Evolutionary conservation across 2,888 invertebrate species (phyloP), one percentile per base, ranked within the genome.

Genomic region (Diogma glabrata): DNA sequence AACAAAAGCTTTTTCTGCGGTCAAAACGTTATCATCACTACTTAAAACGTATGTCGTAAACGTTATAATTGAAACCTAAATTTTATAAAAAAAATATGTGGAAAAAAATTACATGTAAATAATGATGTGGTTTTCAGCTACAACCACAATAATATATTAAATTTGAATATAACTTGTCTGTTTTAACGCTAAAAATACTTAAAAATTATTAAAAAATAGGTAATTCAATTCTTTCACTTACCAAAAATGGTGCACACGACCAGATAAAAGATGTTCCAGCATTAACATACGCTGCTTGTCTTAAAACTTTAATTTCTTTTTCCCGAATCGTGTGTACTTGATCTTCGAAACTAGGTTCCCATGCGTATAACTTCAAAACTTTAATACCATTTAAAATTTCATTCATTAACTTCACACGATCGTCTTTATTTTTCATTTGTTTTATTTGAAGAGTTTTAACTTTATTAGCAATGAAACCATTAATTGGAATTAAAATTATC

Each of bases 191-290:
- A n/a, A n/a, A n/a, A n/a, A n/a, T n/a, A n/a, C n/a, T n/a, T n/a
- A n/a, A n/a, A n/a, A n/a, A n/a, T n/a, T n/a, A n/a, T n/a, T 51
- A 40, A 7, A 8, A 51, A 22, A 20, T 47, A 12, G 36, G n/a
- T 28, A 24, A 24, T 24, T 5, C 6, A 24, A 24, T 24, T 24
- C 9, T 24, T 24, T 24, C 9, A 67, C 83, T 79, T 75, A 93
- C 94, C 82, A 95, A 73, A 72, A 94, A 94, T 7, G 95, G 95
- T 1, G 94, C 91, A 65, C 90, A 91, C 3, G 88, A 89, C 92
- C 94, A 96, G 59, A 92, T 82, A 67, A 95, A 92, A 49, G 91
- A 88, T 14, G 89, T 87, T 28, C 85, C 84, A 14, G 91, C 87
- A 69, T 89, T 88, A 48, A 92, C 75, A 69, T 93, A 91, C 1